Evolutionary conservation across 2,797 vertebrate genomes (phyloP), one percentile per base, ranked within the genome.

Genomic region (Eulemur mongoz): DNA sequence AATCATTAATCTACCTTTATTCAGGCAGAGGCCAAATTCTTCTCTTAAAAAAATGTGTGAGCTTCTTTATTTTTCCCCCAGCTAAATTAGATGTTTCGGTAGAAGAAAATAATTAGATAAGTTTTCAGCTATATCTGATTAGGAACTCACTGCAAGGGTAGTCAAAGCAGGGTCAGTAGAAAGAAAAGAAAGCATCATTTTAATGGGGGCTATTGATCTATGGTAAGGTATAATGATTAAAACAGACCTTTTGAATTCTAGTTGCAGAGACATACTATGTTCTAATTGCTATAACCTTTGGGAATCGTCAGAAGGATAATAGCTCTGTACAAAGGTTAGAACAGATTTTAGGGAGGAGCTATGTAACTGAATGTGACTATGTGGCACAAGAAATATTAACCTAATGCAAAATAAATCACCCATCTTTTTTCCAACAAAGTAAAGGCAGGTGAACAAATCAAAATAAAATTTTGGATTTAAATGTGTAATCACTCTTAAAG

Each of bases 211-310:
- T 95, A 61, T 78, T 88, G 92, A 89, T 93, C 35, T 72, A n/a
- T 20, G 32, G 11, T 54, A 75, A 92, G 92, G 30, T 48, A 27
- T 54, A 92, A 87, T 85, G 75, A 97, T 91, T 89, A 93, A 96
- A 91, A 93, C 35, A 83, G 81, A 65, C 59, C 72, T 82, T 96
- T 88, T 45, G 84, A 69, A 88, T 92, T 85, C 91, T 48, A 70
- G 43, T 57, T 92, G 54, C 63, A 91, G 80, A 95, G 76, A 54
- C 48, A 35, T 17, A 70, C 50, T 91, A 30, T 52, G 35, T 76
- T 94, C 43, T 97, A 95, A 97, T 94, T 92, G 81, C 30, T 83
- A 17, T 93, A 92, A 85, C 84, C 50, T 96, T 95, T 94, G 59
- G 89, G 57, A 88, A 67, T 70, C 7, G 0, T 78, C 80, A 65